Evolutionary conservation across 2,113 vertebrate species (phyloP), one percentile per base, ranked within the genome.

Genomic region (Sinosuthora webbiana): DNA sequence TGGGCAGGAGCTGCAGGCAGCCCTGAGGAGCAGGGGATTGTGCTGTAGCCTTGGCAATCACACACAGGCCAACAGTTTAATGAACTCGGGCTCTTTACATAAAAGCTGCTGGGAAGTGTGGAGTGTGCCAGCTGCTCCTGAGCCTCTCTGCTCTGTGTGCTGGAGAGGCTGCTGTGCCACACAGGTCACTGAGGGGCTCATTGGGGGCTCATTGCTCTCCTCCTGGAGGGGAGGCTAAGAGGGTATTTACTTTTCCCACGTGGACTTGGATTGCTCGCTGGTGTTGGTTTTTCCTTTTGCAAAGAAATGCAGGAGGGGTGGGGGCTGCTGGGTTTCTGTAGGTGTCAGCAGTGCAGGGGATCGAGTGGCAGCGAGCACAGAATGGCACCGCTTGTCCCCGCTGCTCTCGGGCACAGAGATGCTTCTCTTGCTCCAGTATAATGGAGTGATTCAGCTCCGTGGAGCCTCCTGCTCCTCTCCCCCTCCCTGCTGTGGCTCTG

Each of bases 371-470:
- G 78, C 0, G 7, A 73, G 88, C 37, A 67, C 83, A 73, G 56
- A 90, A 88, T 47, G 93, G 93, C 86, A 70, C 47, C 0, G 6
- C 55, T 45, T 94, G 94, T 97, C 60, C 90, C 75, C 55, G 0
- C 87, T 0, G 18, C 86, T 53, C 73, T 81, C 6, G 4, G 37
- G 70, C 94, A 90, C 95, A 94, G 93, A 86, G 76, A 77, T 83
- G 91, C 68, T 77, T 97, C 83, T 96, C 86, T 94, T 42, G 90
- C 13, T 19, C 42, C 33, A 0, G 5, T 47, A 95, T 81, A 95
- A 96, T 81, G 91, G 81, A 87, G 93, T 39, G 56, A 95, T 97
- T 95, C 91, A 97, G 83, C 65, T 81, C 69, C 11, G 28, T 2
- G 0, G 70, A 42, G 67, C 87, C 33, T 80, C 49, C 41, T 1